Conservation (phyloP, 1,140 invertebrate species). For the Musca vetustissima region DNA sequence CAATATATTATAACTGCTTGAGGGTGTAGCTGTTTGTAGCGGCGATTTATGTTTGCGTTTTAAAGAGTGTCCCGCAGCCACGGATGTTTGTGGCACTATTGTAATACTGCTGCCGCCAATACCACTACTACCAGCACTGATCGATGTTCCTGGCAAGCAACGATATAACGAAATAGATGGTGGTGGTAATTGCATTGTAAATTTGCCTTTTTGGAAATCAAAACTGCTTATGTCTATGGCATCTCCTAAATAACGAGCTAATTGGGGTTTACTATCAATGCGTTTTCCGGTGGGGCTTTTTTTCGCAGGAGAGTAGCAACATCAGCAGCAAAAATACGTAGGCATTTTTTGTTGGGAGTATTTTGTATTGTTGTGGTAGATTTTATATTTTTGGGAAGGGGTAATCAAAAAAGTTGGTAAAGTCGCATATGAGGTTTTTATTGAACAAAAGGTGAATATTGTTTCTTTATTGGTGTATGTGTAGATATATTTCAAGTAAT, state of each 20-base stretch:
- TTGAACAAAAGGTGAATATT: too few species aligned
- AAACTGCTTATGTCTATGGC: constrained; percentile 78
- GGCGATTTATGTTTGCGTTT: constrained; percentile 48
- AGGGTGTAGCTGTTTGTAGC: constrained; percentile 1
- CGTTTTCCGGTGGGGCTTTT: constrained; percentile 65
- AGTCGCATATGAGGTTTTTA: too few species aligned
- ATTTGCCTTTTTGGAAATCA: constrained; percentile 80
- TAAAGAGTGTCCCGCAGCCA: constrained; percentile 34
- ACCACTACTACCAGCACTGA: background rate
- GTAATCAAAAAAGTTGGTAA: background rate
- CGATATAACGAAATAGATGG: constrained; percentile 50
- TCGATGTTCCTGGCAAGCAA: constrained; percentile 37
- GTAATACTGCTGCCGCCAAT: constrained; percentile 25
- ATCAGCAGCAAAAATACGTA: too few species aligned
- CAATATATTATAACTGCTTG: too few species aligned
- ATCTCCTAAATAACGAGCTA: constrained; percentile 75
- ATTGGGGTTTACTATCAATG: constrained; percentile 79
- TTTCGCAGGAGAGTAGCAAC: too few species aligned
- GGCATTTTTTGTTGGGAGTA: too few species aligned
- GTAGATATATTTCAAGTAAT: constrained; percentile 9
- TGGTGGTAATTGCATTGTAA: constrained; percentile 57
- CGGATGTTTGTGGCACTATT: constrained; percentile 10
- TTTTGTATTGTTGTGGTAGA: too few species aligned
- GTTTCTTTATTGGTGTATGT: background rate
- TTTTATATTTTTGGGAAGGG: too few species aligned